Percentiles rank a stretch among this genome's conserved stretches.
Conservation (phyloP, 1,140 invertebrate species). For the Drosophila sp. region DNA sequence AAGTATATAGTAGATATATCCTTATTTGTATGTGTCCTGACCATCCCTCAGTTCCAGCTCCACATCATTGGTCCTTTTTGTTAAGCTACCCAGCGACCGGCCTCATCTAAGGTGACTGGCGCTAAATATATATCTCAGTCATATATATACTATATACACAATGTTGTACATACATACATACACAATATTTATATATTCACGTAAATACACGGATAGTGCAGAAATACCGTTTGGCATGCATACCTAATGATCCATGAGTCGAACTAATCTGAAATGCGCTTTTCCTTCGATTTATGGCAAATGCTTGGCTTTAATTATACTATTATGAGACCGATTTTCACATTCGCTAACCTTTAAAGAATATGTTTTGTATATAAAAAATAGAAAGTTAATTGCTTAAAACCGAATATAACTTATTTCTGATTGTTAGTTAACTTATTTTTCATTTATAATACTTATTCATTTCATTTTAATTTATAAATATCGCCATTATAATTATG, state of each 20-base stretch:
- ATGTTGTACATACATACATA: not conserved
- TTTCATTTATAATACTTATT: too few species aligned
- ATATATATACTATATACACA: not conserved
- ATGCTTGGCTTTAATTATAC: not conserved
- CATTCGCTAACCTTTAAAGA: not conserved
- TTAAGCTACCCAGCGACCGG: slow-evolving; percentile 30
- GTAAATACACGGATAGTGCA: not conserved
- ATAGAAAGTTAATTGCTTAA: too few species aligned
- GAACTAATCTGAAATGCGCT: not conserved
- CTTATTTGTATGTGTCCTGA: slow-evolving; percentile 1
- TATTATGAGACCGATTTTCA: not conserved
- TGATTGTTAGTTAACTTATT: too few species aligned
- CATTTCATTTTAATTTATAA: too few species aligned
- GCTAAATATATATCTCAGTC: slow-evolving; percentile 8
- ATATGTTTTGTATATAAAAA: too few species aligned
- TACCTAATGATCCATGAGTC: slow-evolving; percentile 26
- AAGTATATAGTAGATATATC: not conserved
- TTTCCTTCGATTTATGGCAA: slow-evolving; percentile 1
- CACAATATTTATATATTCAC: not conserved
- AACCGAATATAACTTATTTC: too few species aligned
- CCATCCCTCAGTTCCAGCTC: slow-evolving; percentile 21
- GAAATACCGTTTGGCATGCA: slow-evolving; percentile 16
- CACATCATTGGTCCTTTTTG: slow-evolving; percentile 43
- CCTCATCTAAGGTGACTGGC: slow-evolving; percentile 11
- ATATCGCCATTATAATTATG: too few species aligned